Evolutionary conservation across 2,113 vertebrate genomes (phyloP), one percentile per base, ranked within the genome.

Genomic region (Equus przewalskii): DNA sequence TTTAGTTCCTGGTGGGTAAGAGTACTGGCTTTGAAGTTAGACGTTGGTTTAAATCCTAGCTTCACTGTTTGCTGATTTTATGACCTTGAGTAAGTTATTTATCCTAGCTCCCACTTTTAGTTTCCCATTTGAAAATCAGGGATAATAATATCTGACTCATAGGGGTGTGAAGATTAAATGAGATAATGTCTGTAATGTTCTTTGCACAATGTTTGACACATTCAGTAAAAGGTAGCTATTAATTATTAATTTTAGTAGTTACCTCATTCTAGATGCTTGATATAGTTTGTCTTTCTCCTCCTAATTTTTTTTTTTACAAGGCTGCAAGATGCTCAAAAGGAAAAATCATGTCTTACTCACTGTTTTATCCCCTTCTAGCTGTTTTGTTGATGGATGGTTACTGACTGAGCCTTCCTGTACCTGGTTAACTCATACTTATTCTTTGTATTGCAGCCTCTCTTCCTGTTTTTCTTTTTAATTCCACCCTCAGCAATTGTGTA

Each of bases 241-340:
- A 95, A 89, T 94, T 86, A 94, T 90, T 97, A 51, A 88, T 94
- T 94, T 92, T 89, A 87, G 30, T 56, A 75, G 21, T 95, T 96
- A 54, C 7, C 13, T 72, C 78, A 72, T 84, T 84, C 44, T 33
- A n/a, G 24, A 54, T 97, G 56, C 56, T 81, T 95, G 36, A 21
- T 89, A 24, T 90, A 24, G 58, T 91, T 89, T 95, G 2, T 79
- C 51, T 94, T 16, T 94, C 5, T 78, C 56, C 41, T 76, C 33
- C 41, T 70, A 15, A 30, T 30, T 16, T 58, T 56, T 82, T 33
- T 83, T 46, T 56, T 24, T 26, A 56, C 19, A 92, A 67, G 22
- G 5, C 54, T 72, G 10, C 30, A 85, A n/a, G 22, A 30, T n/a
- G 26, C 19, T 65, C 51, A 36, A 41, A 85, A 81, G 73, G 73